Conservation (phyloP, 1,140 invertebrate species). For the Ostrea edulis region DNA sequence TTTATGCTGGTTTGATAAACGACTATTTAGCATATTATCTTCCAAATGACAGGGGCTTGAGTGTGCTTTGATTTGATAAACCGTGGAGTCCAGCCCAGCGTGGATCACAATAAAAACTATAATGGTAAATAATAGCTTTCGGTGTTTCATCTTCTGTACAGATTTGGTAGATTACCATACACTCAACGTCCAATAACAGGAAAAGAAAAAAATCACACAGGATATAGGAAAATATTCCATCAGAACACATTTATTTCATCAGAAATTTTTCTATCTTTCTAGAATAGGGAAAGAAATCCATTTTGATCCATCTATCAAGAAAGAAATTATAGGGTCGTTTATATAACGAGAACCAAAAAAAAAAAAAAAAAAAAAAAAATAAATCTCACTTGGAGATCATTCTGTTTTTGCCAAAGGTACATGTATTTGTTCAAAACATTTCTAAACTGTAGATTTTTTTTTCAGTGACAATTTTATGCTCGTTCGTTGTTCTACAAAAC, state of each 20-base stretch:
- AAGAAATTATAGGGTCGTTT: neutral
- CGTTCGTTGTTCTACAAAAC: neutral
- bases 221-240: neutral
- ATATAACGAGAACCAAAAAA: neutral
- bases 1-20: conserved; percentile 28
- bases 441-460: neutral
- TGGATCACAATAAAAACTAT: neutral
- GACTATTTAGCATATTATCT: conserved; percentile 36
- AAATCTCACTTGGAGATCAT: neutral
- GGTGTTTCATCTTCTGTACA: neutral
- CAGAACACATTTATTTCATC: neutral
- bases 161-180: conserved; percentile 1
- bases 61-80: conserved; percentile 1
- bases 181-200: neutral
- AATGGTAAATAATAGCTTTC: neutral
- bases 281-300: neutral
- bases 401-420: neutral
- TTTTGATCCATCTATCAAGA: neutral
- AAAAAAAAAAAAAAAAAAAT: neutral
- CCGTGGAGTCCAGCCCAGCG: neutral
- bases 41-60: conserved; percentile 23
- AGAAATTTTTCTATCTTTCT: neutral
- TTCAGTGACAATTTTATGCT: neutral
- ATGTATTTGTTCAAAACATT: neutral
- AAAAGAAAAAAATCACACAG: neutral